Percentiles rank a stretch among this genome's conserved stretches.
Evolutionary conservation across 2,888 invertebrate genomes (phyloP).

Genomic region (Leptinotarsa tumamoca): DNA sequence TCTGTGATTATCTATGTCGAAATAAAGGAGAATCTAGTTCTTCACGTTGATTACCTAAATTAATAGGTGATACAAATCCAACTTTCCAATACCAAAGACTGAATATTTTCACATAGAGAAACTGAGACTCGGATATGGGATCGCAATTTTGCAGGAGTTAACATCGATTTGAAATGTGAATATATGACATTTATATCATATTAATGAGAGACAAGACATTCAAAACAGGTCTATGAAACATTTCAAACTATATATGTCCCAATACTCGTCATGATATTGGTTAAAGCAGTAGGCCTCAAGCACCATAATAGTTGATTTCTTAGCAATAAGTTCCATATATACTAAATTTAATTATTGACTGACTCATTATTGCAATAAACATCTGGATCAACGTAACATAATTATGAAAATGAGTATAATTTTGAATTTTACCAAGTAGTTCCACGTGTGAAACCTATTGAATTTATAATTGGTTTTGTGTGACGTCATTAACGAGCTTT

Average conservation of each 20-base stretch:
- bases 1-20: neutral
- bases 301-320: too few relatives aligned
- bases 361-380: neutral
- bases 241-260: too few relatives aligned
- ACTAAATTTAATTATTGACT: neutral
- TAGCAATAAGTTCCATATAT: neutral
- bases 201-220: too few relatives aligned
- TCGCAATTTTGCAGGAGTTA: too few relatives aligned
- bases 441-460: slow-evolving; percentile 10
- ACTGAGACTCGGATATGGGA: neutral
- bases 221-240: too few relatives aligned
- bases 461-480: slow-evolving; percentile 5
- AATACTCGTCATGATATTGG: too few relatives aligned
- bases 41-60: neutral
- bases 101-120: neutral
- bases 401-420: neutral
- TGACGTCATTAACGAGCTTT: slow-evolving; percentile 20
- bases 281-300: too few relatives aligned
- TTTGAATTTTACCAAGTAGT: neutral
- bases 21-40: neutral
- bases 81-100: neutral
- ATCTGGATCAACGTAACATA: neutral
- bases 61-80: neutral
- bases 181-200: too few relatives aligned
- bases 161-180: too few relatives aligned